Evolutionary conservation across 2,797 vertebrate genomes (phyloP), one percentile per base, ranked within the genome.

Genomic region (Acanthiza pusilla): DNA sequence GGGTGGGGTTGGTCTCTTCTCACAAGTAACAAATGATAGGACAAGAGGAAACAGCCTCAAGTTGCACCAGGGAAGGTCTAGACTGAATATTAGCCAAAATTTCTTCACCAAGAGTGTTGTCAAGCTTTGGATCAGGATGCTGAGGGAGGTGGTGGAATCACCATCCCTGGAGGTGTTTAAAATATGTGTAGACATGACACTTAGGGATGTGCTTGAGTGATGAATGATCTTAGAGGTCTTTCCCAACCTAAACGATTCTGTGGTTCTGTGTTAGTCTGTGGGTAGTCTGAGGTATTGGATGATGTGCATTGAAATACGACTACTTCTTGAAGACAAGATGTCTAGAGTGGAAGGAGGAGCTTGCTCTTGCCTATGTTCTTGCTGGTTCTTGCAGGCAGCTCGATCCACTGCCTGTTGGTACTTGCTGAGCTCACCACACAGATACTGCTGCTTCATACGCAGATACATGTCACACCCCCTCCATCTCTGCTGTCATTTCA

Each of bases 351-450:
- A 40, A 82, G 79, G 63, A 74, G 16, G 14, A 47, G 34, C 34
- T 50, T 60, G 48, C 21, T 91, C 36, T 60, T 79, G 20, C 36
- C 16, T 63, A 1, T 25, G 27, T 34, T 60, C 38, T 51, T 66
- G 30, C 30, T 34, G 9, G 38, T 36, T 79, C 29, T 30, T 62
- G 34, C 29, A 74, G 30, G 75, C 26, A 54, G 36, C 72, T 11
- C 0, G 0, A 22, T 58, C 42, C 25, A 12, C 14, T 77, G 20
- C 17, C 29, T 34, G 29, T 29, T 54, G 34, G 12, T 55, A 12
- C 21, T 8, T 72, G 63, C 22, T 3, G 1, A 65, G 40, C 20
- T 80, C 27, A 36, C 26, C 58, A 12, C 18, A n/a, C 27, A 81
- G 40, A 11, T 58, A 13, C 23, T 45, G 60, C 25, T 53, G 40